Evolutionary conservation across 2,888 invertebrate genomes (phyloP).

Genomic region (Zygothrica quintamaculata): DNA sequence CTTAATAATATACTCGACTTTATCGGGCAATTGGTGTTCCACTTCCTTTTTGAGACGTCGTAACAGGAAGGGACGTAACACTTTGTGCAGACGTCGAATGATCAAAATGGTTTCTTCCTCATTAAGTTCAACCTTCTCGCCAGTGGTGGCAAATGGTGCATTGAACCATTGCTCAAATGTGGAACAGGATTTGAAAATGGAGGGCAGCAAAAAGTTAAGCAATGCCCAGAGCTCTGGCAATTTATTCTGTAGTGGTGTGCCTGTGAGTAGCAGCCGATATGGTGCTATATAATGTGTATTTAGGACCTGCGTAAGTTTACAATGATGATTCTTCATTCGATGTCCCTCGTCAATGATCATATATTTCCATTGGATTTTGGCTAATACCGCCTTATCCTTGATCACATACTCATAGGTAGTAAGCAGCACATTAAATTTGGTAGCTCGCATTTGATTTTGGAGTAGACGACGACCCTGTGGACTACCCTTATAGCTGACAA

Average conservation of each 20-base stretch:
- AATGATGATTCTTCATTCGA: conserved; percentile 99
- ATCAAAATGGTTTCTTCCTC: conserved; percentile 99
- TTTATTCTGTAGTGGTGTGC: conserved; percentile 99
- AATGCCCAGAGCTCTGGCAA: conserved; percentile 99
- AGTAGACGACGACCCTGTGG: conserved; percentile 94
- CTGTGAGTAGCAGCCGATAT: conserved; percentile 96
- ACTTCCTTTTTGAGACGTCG: conserved; percentile 99
- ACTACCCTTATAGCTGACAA: conserved; percentile 96
- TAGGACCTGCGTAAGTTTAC: conserved; percentile 98
- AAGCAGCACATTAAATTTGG: conserved; percentile 98
- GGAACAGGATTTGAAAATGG: conserved; percentile 99
- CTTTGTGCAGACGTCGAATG: conserved; percentile 99
- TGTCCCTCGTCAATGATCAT: conserved; percentile 99
- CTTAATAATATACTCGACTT: conserved; percentile 99
- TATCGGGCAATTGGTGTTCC: conserved; percentile 99
- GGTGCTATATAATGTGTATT: conserved; percentile 99
- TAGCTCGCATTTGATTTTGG: conserved; percentile 94
- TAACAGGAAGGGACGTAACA: conserved; percentile 97
- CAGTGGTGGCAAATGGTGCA: conserved; percentile 99
- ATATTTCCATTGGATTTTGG: conserved; percentile 99
- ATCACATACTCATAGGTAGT: conserved; percentile 99
- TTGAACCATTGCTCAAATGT: conserved; percentile 99
- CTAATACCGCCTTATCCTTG: conserved; percentile 97
- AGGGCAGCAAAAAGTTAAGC: conserved; percentile 98
- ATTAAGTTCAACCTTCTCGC: conserved; percentile 99